Conservation (phyloP, 2,888 invertebrate species). For the Aelia acuminata region DNA sequence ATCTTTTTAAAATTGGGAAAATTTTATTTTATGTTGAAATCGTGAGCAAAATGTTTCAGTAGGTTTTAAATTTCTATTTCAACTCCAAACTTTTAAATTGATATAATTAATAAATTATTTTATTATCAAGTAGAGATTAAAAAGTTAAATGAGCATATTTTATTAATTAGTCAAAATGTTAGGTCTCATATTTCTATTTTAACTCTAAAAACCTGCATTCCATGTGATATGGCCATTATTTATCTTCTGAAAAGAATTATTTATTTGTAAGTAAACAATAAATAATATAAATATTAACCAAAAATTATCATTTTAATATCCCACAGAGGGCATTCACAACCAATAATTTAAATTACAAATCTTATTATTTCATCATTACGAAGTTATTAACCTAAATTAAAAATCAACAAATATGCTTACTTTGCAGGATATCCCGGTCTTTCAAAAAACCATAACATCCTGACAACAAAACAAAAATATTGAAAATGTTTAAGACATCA, state of each 20-base stretch:
- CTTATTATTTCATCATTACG: neutral
- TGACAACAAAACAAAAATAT: constrained; percentile 26
- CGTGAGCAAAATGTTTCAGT: too few relatives aligned
- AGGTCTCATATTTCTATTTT: neutral
- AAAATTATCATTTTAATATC: neutral
- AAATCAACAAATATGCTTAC: constrained; percentile 11
- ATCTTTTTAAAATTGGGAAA: too few relatives aligned
- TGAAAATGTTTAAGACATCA: neutral
- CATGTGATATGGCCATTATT: neutral
- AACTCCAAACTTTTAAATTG: neutral
- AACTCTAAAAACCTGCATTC: neutral
- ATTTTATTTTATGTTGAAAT: too few relatives aligned
- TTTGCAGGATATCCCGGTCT: neutral
- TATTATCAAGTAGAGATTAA: neutral
- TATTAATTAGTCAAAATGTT: neutral
- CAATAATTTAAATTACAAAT: neutral
- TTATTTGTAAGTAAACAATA: neutral
- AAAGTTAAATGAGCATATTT: neutral
- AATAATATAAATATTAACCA: neutral
- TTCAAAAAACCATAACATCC: neutral
- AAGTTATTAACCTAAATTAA: constrained; percentile 1
- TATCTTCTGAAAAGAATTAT: neutral
- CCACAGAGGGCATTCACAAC: neutral
- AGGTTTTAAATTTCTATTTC: neutral
- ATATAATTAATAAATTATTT: neutral